Conservation (phyloP, 2,888 invertebrate species). For the Stenoptilia bipunctidactyla region DNA sequence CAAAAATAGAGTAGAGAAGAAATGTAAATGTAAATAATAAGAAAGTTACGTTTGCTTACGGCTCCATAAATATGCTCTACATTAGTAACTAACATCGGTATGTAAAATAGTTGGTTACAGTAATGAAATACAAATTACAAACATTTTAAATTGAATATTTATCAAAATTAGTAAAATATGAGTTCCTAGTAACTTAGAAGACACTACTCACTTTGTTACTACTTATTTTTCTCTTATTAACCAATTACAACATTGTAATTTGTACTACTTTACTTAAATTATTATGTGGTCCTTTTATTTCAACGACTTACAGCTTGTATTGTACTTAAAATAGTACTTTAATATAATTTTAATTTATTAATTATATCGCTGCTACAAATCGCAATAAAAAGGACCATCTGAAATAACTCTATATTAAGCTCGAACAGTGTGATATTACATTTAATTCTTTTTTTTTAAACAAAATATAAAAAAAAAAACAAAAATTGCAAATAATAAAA, state of each 20-base stretch:
- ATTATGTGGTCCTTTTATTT: constrained; percentile 23
- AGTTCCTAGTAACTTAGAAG: too few species aligned
- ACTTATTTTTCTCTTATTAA: too few species aligned
- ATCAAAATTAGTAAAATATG: too few species aligned
- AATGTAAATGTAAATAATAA: constrained; percentile 28
- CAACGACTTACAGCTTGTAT: constrained; percentile 24
- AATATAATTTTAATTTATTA: background rate
- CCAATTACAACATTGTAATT: constrained; percentile 20
- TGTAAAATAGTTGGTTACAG: constrained; percentile 52
- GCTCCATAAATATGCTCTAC: constrained; percentile 44
- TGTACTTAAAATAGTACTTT: background rate
- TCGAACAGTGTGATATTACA: constrained; percentile 35
- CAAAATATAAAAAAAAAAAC: constrained; percentile 33
- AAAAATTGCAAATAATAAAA: constrained; percentile 54
- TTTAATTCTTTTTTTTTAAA: constrained; percentile 4
- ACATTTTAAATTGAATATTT: constrained; percentile 11
- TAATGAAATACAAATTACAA: constrained; percentile 21
- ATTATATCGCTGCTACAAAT: constrained; percentile 14
- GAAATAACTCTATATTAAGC: constrained; percentile 15
- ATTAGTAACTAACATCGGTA: constrained; percentile 63
- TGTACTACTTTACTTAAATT: constrained; percentile 34
- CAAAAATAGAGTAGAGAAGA: constrained; percentile 45
- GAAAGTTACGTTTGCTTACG: constrained; percentile 39
- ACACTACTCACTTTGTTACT: too few species aligned
- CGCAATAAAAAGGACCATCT: constrained; percentile 31